Conservation (phyloP, 2,797 vertebrate genomes). For the Cuculus canorus region DNA sequence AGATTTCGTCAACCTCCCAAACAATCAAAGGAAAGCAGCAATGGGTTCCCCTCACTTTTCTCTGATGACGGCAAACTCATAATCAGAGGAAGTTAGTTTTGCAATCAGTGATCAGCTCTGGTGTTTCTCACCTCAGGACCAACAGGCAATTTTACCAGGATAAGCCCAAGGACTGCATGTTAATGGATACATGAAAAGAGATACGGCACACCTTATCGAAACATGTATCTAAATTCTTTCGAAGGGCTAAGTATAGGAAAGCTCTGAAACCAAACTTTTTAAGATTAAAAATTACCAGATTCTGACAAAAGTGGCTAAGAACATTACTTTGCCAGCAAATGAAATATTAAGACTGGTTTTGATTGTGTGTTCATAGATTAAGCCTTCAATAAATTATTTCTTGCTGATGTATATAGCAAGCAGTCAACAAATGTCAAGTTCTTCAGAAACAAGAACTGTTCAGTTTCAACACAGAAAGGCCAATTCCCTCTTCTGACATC, state of each 20-base stretch:
- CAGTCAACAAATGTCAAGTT: not conserved
- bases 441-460: not conserved
- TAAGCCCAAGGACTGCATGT: not conserved
- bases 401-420: not conserved
- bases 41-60: not conserved
- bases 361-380: not conserved
- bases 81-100: not conserved
- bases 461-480: not conserved
- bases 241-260: not conserved
- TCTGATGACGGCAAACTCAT: not conserved
- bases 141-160: not conserved
- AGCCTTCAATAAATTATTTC: not conserved
- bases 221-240: not conserved
- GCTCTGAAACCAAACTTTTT: not conserved
- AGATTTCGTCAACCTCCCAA: not conserved
- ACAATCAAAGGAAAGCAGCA: not conserved
- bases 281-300: not conserved
- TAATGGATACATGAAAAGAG: not conserved
- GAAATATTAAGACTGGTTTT: not conserved
- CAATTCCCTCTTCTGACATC: not conserved
- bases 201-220: not conserved
- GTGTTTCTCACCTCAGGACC: not conserved
- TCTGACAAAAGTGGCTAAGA: not conserved
- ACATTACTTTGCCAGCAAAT: not conserved
- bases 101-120: not conserved